Percentiles rank a stretch among this genome's conserved stretches.
phyloP scores from a whole-genome alignment of 2,113 vertebrate genomes.

The Ariopsis seemanni region DNA sequence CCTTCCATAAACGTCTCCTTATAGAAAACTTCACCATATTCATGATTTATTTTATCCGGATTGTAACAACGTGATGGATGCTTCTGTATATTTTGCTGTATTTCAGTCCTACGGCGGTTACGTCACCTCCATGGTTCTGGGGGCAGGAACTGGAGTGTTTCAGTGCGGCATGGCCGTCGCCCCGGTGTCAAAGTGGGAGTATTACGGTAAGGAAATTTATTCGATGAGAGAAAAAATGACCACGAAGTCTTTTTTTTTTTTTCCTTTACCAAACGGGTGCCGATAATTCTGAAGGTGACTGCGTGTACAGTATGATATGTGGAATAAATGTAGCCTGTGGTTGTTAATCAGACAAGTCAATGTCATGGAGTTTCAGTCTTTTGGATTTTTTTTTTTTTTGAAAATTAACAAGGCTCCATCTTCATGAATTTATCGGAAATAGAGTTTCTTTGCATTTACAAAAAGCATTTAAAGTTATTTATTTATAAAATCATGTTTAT shows the following conservation, averaged over 20 bases:
- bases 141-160: slow-evolving; percentile 88
- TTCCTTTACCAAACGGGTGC: neutral
- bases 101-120: slow-evolving; percentile 97
- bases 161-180: slow-evolving; percentile 97
- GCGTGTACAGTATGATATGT: too few relatives aligned
- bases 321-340: neutral
- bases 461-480: too few relatives aligned
- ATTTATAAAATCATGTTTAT: too few relatives aligned
- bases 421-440: neutral
- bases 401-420: neutral
- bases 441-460: too few relatives aligned
- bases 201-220: slow-evolving; percentile 83
- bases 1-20: neutral
- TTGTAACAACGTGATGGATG: neutral
- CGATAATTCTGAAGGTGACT: neutral
- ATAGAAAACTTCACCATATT: neutral
- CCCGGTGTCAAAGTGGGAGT: slow-evolving; percentile 91
- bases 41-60: neutral
- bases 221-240: neutral
- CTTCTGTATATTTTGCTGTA: slow-evolving; percentile 30
- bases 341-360: neutral
- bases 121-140: slow-evolving; percentile 93
- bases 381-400: too few relatives aligned
- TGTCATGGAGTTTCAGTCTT: neutral
- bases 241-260: neutral